Evolutionary conservation across 1,140 invertebrate genomes (phyloP).

Genomic region (Zaprionus capensis): DNA sequence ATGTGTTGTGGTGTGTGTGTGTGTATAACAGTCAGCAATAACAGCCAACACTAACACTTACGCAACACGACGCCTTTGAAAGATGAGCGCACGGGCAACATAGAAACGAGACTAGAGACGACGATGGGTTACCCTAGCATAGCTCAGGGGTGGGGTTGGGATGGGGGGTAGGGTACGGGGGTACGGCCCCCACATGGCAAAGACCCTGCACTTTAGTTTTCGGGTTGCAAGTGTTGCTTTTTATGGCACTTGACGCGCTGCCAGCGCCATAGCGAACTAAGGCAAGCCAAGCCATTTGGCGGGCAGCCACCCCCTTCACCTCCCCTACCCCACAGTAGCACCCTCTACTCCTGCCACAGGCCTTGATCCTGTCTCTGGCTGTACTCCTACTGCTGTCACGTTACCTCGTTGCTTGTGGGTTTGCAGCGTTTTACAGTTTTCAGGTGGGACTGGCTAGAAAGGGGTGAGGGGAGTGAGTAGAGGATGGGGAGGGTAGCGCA

Average conservation of each 20-base stretch:
- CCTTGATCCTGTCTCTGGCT: neutral
- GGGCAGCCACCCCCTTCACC: neutral
- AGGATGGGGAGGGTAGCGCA: neutral
- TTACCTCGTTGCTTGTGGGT: neutral
- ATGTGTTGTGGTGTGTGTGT: neutral
- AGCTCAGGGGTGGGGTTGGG: neutral
- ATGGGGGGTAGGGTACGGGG: neutral
- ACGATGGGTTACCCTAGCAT: neutral
- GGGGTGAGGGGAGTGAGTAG: neutral
- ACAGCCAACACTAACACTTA: constrained; percentile 64
- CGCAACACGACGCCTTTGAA: constrained; percentile 72
- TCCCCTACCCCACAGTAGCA: neutral
- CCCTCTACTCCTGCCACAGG: neutral
- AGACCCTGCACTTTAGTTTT: constrained; percentile 77
- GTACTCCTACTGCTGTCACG: neutral
- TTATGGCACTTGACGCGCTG: constrained; percentile 78
- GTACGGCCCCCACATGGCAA: constrained; percentile 39
- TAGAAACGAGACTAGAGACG: constrained; percentile 1
- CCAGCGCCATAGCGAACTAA: constrained; percentile 29
- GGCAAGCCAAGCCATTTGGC: constrained; percentile 29
- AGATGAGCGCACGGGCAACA: constrained; percentile 59
- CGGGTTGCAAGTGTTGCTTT: constrained; percentile 79
- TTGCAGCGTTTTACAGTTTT: neutral
- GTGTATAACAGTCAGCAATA: constrained; percentile 41
- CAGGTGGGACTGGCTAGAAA: neutral